phyloP scores from a whole-genome alignment of 2,797 vertebrate genomes.

The Argya squamiceps region DNA sequence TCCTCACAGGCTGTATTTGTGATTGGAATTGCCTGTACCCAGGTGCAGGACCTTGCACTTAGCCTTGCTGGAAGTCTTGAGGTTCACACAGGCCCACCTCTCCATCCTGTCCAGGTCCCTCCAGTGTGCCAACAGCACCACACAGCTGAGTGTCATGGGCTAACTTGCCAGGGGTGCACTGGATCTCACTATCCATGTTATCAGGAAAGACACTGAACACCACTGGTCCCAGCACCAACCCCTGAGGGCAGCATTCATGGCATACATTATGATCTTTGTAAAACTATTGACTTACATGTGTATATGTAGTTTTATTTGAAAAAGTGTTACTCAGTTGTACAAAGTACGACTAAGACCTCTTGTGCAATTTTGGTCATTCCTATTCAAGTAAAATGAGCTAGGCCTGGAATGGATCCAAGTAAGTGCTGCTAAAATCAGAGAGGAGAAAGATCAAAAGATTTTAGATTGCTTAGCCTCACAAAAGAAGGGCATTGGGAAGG shows the following conservation, averaged over 20 bases:
- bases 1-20: not conserved
- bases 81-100: not conserved
- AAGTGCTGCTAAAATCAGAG: constrained; percentile 6
- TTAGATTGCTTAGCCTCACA: constrained; percentile 27
- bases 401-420: not conserved
- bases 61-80: rapidly evolving
- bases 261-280: not conserved
- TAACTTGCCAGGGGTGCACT: not conserved
- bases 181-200: not conserved
- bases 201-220: not conserved
- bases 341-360: not conserved
- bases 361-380: not conserved
- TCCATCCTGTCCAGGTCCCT: not conserved
- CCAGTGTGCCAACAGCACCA: no score
- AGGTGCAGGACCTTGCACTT: not conserved
- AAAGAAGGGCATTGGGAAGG: constrained; percentile 30
- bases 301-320: not conserved
- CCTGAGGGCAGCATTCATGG: not conserved
- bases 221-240: rapidly evolving
- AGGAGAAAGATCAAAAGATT: constrained; percentile 46
- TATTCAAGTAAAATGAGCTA: not conserved
- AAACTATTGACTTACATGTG: not conserved
- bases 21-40: not conserved
- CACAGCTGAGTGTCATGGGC: not conserved
- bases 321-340: not conserved